A percentile compares a stretch with the other conserved stretches of the same genome.
Evolutionary conservation across 92 coral and sea anemone genomes (phyloP).

Genomic region (Umimayanthus kanabou): DNA sequence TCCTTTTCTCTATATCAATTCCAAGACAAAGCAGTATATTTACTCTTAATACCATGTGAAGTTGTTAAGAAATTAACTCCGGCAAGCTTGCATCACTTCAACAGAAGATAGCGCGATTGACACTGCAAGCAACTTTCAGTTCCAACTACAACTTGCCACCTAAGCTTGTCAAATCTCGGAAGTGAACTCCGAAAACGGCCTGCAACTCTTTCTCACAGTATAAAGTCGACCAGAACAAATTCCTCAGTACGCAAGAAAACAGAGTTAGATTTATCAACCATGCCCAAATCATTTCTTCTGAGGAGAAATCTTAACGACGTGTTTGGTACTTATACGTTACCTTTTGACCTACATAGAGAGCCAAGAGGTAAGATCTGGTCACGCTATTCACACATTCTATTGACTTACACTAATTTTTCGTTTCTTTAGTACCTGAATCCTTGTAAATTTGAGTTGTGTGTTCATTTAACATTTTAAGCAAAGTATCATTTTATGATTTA

Average conservation of each 20-base stretch:
- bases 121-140: not conserved
- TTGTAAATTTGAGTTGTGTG: constrained; percentile 69
- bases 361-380: constrained; percentile 24
- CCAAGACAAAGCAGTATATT: constrained; percentile 78
- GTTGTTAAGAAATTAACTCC: constrained; percentile 91
- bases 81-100: constrained; percentile 53
- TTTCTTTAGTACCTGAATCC: constrained; percentile 8
- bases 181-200: not conserved
- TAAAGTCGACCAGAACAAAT: not conserved
- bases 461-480: constrained; percentile 79
- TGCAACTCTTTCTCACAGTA: not conserved
- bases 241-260: not conserved
- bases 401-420: constrained; percentile 12
- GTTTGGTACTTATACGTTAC: constrained; percentile 9
- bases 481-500: constrained; percentile 77
- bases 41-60: constrained; percentile 72
- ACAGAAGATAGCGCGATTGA: constrained; percentile 7
- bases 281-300: constrained; percentile 43
- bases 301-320: constrained; percentile 35
- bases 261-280: constrained; percentile 4
- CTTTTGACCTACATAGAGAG: constrained; percentile 4
- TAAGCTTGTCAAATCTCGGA: constrained; percentile 2
- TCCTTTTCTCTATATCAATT: constrained; percentile 60
- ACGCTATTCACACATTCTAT: not conserved
- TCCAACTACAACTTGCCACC: not conserved